phyloP scores from a whole-genome alignment of 2,888 invertebrate species.

The Acronicta aceris region DNA sequence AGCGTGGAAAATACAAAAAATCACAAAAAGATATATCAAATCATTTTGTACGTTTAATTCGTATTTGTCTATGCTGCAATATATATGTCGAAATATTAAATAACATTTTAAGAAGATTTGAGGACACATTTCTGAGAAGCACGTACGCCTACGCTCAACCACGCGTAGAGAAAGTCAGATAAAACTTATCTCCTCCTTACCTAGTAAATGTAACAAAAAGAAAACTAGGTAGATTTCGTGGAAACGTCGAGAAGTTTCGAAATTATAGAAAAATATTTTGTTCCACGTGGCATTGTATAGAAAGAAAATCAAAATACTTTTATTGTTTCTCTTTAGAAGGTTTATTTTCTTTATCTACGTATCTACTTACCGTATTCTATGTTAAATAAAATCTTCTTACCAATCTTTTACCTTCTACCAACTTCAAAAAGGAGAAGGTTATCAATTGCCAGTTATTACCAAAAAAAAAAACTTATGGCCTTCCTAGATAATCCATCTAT shows the following conservation, averaged over 20 bases:
- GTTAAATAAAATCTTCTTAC: neutral
- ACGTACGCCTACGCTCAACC: neutral
- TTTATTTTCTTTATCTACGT: neutral
- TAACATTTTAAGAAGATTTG: neutral
- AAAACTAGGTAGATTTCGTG: neutral
- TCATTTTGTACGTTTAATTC: too few species aligned
- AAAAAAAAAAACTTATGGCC: too few species aligned
- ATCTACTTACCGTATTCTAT: too few species aligned
- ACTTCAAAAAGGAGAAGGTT: too few species aligned
- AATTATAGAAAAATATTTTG: neutral
- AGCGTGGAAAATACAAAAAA: too few species aligned
- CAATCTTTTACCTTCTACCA: too few species aligned
- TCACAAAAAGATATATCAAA: too few species aligned
- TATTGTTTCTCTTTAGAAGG: neutral
- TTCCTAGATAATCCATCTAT: too few species aligned
- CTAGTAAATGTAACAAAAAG: neutral
- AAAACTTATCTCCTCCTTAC: neutral
- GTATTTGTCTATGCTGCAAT: too few species aligned
- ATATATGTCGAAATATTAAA: slow-evolving; percentile 8
- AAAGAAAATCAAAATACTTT: neutral
- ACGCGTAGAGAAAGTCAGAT: slow-evolving; percentile 8
- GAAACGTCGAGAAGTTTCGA: neutral
- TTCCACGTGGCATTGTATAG: neutral
- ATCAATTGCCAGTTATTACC: too few species aligned
- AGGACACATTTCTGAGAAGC: neutral